Evolutionary conservation across 2,888 invertebrate species (phyloP).

Genomic region (Sinotaia quadrata): DNA sequence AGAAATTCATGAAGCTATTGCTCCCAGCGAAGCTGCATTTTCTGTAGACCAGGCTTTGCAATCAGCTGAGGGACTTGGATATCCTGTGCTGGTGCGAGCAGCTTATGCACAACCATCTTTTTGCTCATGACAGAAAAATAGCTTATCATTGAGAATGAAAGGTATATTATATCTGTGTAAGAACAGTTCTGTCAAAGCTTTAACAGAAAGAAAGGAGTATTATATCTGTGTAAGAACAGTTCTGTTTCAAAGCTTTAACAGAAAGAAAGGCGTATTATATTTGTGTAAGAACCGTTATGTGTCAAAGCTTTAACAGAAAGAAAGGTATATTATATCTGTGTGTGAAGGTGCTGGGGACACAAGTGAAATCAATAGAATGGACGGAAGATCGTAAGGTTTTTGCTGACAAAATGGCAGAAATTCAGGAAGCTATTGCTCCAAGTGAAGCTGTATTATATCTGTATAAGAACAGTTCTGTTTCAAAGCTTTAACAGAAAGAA

Average conservation of each 20-base stretch:
- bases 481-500: no score
- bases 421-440: slow-evolving; percentile 93
- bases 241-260: no score
- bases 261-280: no score
- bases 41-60: slow-evolving; percentile 89
- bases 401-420: slow-evolving; percentile 88
- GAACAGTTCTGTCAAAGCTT: no score
- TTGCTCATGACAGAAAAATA: no score
- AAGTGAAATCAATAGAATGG: slow-evolving; percentile 94
- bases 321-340: no score
- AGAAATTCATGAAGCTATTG: slow-evolving; percentile 90
- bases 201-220: no score
- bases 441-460: slow-evolving; percentile 93
- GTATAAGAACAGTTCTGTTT: slow-evolving; percentile 83
- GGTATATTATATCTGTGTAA: no score
- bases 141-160: no score
- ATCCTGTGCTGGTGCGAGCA: slow-evolving; percentile 96
- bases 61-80: slow-evolving; percentile 90
- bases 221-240: no score
- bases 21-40: slow-evolving; percentile 93
- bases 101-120: slow-evolving; percentile 98
- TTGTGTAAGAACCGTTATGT: no score
- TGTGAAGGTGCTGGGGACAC: slow-evolving; percentile 95
- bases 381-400: slow-evolving; percentile 98
- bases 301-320: no score